Conservation (phyloP, 1,140 invertebrate genomes). For the Heliconius nattereri region DNA sequence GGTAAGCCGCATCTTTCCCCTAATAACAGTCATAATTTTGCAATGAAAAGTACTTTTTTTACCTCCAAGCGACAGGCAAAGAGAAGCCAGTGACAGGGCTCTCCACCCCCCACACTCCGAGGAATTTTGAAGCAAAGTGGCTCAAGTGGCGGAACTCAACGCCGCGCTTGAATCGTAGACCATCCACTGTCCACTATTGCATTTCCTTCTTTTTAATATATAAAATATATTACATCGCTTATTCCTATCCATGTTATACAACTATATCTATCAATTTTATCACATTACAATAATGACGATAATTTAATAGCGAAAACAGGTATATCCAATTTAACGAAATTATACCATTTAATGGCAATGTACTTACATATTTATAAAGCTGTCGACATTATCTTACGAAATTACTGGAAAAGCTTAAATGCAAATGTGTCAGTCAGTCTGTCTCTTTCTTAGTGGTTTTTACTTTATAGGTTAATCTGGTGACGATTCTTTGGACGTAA, state of each 20-base stretch:
- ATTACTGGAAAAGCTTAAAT: conserved; percentile 8
- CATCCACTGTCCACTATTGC: too few species aligned
- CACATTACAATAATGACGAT: conserved; percentile 11
- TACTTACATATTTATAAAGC: conserved; percentile 13
- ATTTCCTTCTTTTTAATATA: not conserved
- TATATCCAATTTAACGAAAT: not conserved
- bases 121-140: too few species aligned
- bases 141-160: too few species aligned
- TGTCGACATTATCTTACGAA: conserved; percentile 13
- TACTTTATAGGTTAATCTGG: not conserved
- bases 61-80: too few species aligned
- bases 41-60: too few species aligned
- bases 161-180: too few species aligned
- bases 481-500: not conserved
- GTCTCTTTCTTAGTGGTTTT: not conserved
- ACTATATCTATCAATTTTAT: not conserved
- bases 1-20: not conserved
- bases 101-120: too few species aligned
- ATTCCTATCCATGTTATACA: not conserved
- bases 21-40: not conserved
- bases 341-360: conserved; percentile 11
- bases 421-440: not conserved
- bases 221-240: not conserved
- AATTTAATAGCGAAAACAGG: conserved; percentile 13
- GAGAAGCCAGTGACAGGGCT: too few species aligned